Percentiles rank a stretch among this genome's conserved stretches.
phyloP scores from a whole-genome alignment of 2,113 vertebrate species.

The Gnathonemus longibarbis region DNA sequence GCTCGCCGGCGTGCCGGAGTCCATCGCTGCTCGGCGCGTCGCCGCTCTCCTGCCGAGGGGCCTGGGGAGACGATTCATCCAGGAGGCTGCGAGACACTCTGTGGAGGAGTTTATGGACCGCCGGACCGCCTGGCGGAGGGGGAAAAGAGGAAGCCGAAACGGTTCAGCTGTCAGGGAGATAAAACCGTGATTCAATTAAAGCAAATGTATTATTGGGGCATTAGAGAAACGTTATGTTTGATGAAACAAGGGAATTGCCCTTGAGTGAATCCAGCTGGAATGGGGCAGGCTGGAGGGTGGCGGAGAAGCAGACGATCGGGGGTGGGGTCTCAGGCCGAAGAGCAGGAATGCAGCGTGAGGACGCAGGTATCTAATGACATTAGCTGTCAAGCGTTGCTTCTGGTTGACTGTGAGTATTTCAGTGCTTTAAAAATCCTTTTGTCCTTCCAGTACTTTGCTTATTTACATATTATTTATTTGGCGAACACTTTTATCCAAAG shows the following conservation, averaged over 20 bases:
- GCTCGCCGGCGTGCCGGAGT: too few relatives aligned
- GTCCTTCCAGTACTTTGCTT: not conserved
- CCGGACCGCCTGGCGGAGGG: not conserved
- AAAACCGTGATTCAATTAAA: slow-evolving; percentile 15
- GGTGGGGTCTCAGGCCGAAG: not conserved
- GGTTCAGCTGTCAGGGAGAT: not conserved
- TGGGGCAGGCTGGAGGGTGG: too few relatives aligned
- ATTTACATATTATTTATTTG: not conserved
- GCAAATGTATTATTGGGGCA: slow-evolving; percentile 4
- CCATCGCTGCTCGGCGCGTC: not conserved
- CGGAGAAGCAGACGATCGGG: not conserved
- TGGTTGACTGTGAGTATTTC: not conserved
- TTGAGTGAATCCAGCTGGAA: not conserved
- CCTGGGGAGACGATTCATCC: not conserved
- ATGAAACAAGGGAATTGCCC: slow-evolving; percentile 4
- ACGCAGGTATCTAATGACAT: not conserved
- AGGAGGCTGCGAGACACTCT: not conserved
- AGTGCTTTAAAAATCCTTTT: not conserved
- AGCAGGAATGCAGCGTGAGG: not conserved
- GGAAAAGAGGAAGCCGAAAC: not conserved
- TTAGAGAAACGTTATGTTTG: slow-evolving; percentile 15
- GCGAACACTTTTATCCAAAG: not conserved
- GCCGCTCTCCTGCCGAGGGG: not conserved
- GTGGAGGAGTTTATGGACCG: not conserved
- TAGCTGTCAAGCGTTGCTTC: not conserved